phyloP scores from a whole-genome alignment of 2,888 invertebrate species.

The Andrena minutula region DNA sequence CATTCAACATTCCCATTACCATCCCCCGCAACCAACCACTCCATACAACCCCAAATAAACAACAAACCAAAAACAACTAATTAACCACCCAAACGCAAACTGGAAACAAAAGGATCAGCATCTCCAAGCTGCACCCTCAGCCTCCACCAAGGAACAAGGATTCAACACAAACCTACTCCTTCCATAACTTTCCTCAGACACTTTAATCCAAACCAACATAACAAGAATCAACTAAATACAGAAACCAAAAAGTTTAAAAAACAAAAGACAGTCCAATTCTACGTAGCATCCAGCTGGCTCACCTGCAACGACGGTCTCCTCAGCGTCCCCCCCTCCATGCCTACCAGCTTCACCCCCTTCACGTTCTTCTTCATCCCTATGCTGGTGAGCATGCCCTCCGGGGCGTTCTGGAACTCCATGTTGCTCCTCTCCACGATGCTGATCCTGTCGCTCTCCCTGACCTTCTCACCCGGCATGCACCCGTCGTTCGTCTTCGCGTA shows the following conservation, averaged over 20 bases:
- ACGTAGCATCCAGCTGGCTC: slow-evolving; percentile 55
- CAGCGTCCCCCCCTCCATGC: slow-evolving; percentile 83
- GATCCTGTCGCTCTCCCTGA: slow-evolving; percentile 59
- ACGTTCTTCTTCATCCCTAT: slow-evolving; percentile 80
- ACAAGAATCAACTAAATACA: neutral
- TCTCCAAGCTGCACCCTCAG: neutral
- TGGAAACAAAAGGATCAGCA: neutral
- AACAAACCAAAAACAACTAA: no score
- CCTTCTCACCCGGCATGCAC: slow-evolving; percentile 48
- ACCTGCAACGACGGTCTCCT: slow-evolving; percentile 83
- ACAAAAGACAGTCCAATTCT: neutral
- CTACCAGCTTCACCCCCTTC: slow-evolving; percentile 83
- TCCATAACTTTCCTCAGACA: neutral
- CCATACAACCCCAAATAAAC: neutral
- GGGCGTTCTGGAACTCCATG: slow-evolving; percentile 76
- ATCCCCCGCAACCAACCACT: neutral
- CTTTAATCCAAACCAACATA: neutral
- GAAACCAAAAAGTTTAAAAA: neutral
- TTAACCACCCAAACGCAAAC: neutral
- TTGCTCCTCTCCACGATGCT: slow-evolving; percentile 76
- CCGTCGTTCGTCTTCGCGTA: slow-evolving; percentile 59
- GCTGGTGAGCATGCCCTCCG: slow-evolving; percentile 62
- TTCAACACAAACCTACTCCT: neutral
- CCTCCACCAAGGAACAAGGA: neutral
- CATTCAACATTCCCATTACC: neutral